These are phyloP conservation scores for Mesochorus sp. DNA, from an alignment of 2,888 invertebrate genomes.

Conservation along the genomic window DNA sequence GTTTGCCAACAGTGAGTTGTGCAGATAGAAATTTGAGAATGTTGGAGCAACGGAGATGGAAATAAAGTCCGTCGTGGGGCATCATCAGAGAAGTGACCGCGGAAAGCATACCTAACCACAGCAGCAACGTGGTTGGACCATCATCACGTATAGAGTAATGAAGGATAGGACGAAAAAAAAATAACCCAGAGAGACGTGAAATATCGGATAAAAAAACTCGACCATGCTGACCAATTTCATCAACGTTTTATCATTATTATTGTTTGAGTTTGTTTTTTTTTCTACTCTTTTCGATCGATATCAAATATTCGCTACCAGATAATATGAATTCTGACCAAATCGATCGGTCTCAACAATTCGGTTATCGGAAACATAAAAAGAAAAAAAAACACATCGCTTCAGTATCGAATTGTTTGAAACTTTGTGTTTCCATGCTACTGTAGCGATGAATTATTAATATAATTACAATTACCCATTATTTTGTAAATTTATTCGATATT, in stretches of 20 bases:
- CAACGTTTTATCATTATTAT: conserved; percentile 24
- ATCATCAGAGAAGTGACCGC: conserved; percentile 22
- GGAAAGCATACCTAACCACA: conserved; percentile 30
- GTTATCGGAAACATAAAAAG: conserved; percentile 7
- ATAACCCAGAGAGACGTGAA: not conserved
- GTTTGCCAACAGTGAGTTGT: conserved; percentile 11
- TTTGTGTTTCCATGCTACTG: no score
- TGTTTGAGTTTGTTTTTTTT: conserved; percentile 3
- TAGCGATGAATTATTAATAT: no score
- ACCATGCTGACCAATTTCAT: conserved; percentile 13
- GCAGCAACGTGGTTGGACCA: not conserved
- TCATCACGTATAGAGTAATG: not conserved
- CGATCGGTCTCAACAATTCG: conserved; percentile 20
- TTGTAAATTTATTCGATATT: no score
- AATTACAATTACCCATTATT: no score
- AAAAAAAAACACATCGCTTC: not conserved
- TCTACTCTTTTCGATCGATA: not conserved
- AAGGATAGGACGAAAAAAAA: conserved; percentile 5
- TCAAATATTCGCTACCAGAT: conserved; percentile 17
- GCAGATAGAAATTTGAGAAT: not conserved
- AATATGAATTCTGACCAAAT: no score
- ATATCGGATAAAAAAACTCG: conserved; percentile 12
- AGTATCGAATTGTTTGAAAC: no score
- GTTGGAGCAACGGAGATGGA: not conserved
- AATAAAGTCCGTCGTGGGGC: not conserved